Evolutionary conservation across 2,888 invertebrate species (phyloP), one percentile per base, ranked within the genome.

Genomic region (Pseudeuparius sepicola): DNA sequence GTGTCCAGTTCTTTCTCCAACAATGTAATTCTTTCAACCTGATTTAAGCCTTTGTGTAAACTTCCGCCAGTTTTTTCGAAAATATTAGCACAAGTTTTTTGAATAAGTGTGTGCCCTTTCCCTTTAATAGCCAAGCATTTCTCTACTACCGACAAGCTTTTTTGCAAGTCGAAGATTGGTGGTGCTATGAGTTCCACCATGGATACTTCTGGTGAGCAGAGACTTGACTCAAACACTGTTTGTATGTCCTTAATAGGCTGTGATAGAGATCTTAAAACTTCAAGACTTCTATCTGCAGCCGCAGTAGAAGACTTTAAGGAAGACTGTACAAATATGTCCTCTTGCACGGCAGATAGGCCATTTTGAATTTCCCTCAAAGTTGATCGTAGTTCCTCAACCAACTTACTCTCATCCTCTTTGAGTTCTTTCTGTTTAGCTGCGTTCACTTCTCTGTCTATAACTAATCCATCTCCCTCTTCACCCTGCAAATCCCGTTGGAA

Each of bases 61-160:
- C 73, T 66, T 27, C 63, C 59, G 3, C 73, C 70, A 37, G 73
- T 70, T 14, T 65, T 71, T 47, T 76, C 73, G 36, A 80, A 63
- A 39, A 79, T 70, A 46, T 74, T 74, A 9, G 73, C 68, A 53
- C 79, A 78, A 0, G 79, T 78, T 51, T 72, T 69, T 51, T 78
- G 77, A 2, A 79, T 75, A 5, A 80, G 59, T 0, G 79, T 78
- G 34, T 71, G 73, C 7, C 71, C 76, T 20, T 71, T 72, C 45
- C 73, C 74, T 55, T 77, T 75, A 44, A 77, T 68, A 48, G 75
- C 75, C 20, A 77, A 69, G 50, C 80, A 78, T 53, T 76, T 76
- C 55, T 79, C 74, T 20, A 80, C 70, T 2, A 77, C 70, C 11
- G 72, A 70, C 4, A 83, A 54, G 14, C 75, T 73, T 47, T 75